These are phyloP conservation scores for Ectropis crepuscularia DNA, from an alignment of 2,888 invertebrate species.

Conservation along the genomic window DNA sequence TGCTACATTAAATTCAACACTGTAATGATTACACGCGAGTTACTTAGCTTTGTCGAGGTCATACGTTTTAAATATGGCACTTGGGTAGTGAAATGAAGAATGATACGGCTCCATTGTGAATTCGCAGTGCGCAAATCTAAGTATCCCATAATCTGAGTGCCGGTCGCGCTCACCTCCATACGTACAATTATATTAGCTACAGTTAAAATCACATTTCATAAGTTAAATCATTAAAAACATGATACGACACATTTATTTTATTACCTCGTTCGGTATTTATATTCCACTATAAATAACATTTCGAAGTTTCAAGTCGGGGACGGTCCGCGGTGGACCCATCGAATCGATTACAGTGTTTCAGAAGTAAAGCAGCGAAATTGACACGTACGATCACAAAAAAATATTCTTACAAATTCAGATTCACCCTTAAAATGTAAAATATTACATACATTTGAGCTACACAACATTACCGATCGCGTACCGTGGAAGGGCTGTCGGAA, in stretches of 20 bases:
- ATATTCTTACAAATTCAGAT: slow-evolving; percentile 76
- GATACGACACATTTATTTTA: slow-evolving; percentile 19
- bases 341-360: slow-evolving; percentile 68
- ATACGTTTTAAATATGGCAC: slow-evolving; percentile 60
- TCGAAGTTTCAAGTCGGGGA: slow-evolving; percentile 9
- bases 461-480: slow-evolving; percentile 57
- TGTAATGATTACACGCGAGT: slow-evolving; percentile 57
- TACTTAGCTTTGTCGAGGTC: slow-evolving; percentile 36
- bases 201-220: slow-evolving; percentile 40
- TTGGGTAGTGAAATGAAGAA: slow-evolving; percentile 46
- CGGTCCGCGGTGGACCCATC: slow-evolving; percentile 23
- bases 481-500: slow-evolving; percentile 28
- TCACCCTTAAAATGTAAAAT: slow-evolving; percentile 68
- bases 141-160: slow-evolving; percentile 25
- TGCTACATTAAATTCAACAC: slow-evolving; percentile 65
- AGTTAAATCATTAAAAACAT: slow-evolving; percentile 34
- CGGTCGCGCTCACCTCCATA: slow-evolving; percentile 31
- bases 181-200: slow-evolving; percentile 36
- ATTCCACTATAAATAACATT: slow-evolving; percentile 15
- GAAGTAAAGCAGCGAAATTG: slow-evolving; percentile 65
- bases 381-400: slow-evolving; percentile 67
- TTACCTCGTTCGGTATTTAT: slow-evolving; percentile 16
- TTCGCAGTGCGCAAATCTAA: slow-evolving; percentile 36
- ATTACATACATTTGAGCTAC: slow-evolving; percentile 73
- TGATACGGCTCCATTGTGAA: slow-evolving; percentile 12